Evolutionary conservation across 2,113 vertebrate genomes (phyloP).

Genomic region (Ptilonorhynchus violaceus): DNA sequence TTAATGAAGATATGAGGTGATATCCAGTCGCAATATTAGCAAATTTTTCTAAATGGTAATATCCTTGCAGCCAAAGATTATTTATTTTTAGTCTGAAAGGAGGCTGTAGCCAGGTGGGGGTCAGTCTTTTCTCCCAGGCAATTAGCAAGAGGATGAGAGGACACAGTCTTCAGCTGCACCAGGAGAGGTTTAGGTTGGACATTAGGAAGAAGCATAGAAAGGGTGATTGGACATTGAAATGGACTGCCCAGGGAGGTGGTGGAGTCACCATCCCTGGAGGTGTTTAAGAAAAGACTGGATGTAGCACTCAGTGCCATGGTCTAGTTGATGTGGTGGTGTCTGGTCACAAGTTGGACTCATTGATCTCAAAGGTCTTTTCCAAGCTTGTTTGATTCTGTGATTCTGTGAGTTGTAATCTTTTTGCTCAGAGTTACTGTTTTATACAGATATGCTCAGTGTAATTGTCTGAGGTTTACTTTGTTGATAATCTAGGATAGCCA

Average conservation of each 20-base stretch:
- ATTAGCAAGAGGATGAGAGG: not conserved
- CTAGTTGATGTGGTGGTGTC: not conserved
- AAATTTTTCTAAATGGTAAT: not conserved
- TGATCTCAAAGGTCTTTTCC: not conserved
- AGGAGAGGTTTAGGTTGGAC: not conserved
- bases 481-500: not conserved
- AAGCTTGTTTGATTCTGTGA: not conserved
- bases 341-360: not conserved
- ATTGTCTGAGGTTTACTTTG: not conserved
- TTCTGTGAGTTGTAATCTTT: not conserved
- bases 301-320: not conserved
- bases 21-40: not conserved
- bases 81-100: not conserved
- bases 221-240: not conserved
- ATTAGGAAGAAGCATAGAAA: not conserved
- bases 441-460: not conserved
- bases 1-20: not conserved
- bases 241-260: not conserved
- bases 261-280: not conserved
- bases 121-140: not conserved
- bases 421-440: not conserved
- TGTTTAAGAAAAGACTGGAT: not conserved
- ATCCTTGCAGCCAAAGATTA: not conserved
- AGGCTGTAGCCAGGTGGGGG: not conserved
- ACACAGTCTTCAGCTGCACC: not conserved